phyloP scores from a whole-genome alignment of 1,140 invertebrate genomes.

The silkworm (Bombyx mori) region ASM3026992v2 NC_085111.1:2369501-2370000 shows the following conservation, averaged over 20 bases:
- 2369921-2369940: too few species aligned
- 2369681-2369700: constrained; percentile 59
- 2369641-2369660: constrained; percentile 82
- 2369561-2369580: constrained; percentile 95
- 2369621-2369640: constrained; percentile 85
- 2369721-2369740: constrained; percentile 59
- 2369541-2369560: constrained; percentile 97
- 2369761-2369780: constrained; percentile 8
- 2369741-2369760: constrained; percentile 48
- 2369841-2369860: too few species aligned
- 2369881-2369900: too few species aligned
- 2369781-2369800: too few species aligned
- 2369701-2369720: constrained; percentile 59
- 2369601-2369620: constrained; percentile 87
- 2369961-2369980: too few species aligned
- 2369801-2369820: too few species aligned
- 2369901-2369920: too few species aligned
- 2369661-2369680: constrained; percentile 60
- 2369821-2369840: too few species aligned
- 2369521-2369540: constrained; percentile 70
- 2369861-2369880: too few species aligned
- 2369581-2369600: constrained; percentile 80
- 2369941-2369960: too few species aligned
- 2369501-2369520: constrained; percentile 1
- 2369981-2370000: too few species aligned